Evolutionary conservation across 2,888 invertebrate genomes (phyloP).

Genomic region (Drosophila nr. medialis): DNA sequence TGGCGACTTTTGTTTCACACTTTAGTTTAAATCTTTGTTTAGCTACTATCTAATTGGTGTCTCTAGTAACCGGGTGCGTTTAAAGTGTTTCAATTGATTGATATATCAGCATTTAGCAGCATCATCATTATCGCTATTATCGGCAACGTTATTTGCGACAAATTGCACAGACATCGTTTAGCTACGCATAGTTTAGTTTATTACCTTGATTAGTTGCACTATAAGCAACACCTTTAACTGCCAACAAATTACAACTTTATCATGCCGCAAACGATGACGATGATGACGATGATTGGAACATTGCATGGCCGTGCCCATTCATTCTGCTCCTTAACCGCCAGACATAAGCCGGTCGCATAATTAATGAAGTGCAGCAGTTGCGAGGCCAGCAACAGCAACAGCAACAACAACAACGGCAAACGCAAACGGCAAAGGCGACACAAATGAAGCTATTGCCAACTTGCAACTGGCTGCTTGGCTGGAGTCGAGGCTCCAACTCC

Average conservation of each 20-base stretch:
- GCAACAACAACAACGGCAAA: constrained; percentile 5
- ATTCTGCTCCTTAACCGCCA: constrained; percentile 59
- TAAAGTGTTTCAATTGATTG: constrained; percentile 34
- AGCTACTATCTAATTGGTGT: neutral
- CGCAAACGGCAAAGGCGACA: constrained; percentile 38
- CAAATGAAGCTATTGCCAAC: constrained; percentile 76
- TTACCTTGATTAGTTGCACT: constrained; percentile 79
- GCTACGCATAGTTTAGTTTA: constrained; percentile 78
- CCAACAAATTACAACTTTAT: constrained; percentile 81
- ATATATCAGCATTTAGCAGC: constrained; percentile 42
- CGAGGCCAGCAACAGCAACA: constrained; percentile 19
- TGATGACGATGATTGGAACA: constrained; percentile 39
- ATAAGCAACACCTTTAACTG: constrained; percentile 81
- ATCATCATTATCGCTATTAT: constrained; percentile 27
- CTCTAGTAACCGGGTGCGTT: neutral
- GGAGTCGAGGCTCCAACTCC: constrained; percentile 31
- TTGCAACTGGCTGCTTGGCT: constrained; percentile 13
- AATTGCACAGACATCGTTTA: constrained; percentile 70
- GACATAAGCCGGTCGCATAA: constrained; percentile 65
- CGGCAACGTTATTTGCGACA: constrained; percentile 47
- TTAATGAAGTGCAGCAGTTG: constrained; percentile 77
- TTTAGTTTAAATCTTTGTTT: neutral
- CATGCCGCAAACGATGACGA: constrained; percentile 72
- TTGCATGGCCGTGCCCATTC: constrained; percentile 49
- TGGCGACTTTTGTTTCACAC: neutral